phyloP scores from a whole-genome alignment of 1,140 invertebrate genomes.

The Musca vetustissima region DNA sequence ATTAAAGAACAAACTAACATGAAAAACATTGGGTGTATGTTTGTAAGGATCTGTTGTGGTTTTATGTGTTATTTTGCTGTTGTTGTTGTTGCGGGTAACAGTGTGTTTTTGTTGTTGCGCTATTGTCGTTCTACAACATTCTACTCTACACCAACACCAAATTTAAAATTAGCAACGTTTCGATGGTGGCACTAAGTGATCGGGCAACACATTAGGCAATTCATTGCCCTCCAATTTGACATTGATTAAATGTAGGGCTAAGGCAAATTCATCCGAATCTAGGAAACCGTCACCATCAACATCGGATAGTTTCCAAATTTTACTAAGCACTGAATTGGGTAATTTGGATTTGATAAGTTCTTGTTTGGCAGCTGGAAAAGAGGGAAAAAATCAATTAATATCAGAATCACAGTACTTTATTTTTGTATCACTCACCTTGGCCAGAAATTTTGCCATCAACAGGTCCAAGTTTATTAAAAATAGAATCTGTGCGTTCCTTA shows the following conservation, averaged over 20 bases:
- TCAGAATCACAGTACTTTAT: background rate
- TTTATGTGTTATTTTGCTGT: too few species aligned
- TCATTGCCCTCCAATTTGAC: conserved; percentile 94
- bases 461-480: conserved; percentile 84
- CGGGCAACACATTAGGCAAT: conserved; percentile 85
- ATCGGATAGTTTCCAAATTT: conserved; percentile 97
- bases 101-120: too few species aligned
- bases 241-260: conserved; percentile 97
- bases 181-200: conserved; percentile 92
- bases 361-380: conserved; percentile 78
- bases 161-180: conserved; percentile 42
- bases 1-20: too few species aligned
- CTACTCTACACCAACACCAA: too few species aligned
- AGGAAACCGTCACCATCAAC: conserved; percentile 89
- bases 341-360: conserved; percentile 99
- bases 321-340: conserved; percentile 95
- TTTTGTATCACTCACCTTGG: conserved; percentile 64
- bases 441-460: conserved; percentile 95
- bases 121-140: too few species aligned
- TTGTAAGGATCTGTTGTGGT: too few species aligned
- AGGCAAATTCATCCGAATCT: conserved; percentile 95
- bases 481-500: conserved; percentile 80
- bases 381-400: conserved; percentile 28
- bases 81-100: too few species aligned
- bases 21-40: too few species aligned